A percentile compares a stretch with the other conserved stretches of the same genome.
phyloP scores from a whole-genome alignment of 2,888 invertebrate genomes.

The Erebia epiphron region DNA sequence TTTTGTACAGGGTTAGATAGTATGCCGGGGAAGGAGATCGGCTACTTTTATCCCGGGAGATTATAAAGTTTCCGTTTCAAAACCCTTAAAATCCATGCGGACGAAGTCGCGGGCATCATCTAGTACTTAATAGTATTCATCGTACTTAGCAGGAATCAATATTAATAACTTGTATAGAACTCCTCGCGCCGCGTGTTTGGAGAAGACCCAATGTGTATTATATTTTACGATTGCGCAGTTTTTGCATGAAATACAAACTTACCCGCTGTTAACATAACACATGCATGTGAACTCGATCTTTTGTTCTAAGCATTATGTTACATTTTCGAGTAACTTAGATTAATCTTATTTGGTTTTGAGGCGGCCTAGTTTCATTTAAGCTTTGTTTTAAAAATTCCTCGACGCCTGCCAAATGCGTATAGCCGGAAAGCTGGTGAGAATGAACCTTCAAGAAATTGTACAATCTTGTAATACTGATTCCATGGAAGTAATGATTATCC shows the following conservation, averaged over 20 bases:
- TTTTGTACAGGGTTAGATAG: no score
- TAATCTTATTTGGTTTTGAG: conserved; percentile 34
- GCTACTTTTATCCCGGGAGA: no score
- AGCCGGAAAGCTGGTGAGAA: conserved; percentile 29
- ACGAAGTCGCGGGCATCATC: no score
- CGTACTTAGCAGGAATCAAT: no score
- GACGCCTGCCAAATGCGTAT: conserved; percentile 61
- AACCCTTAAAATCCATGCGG: no score
- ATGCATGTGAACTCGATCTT: conserved; percentile 22
- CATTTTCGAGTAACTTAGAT: conserved; percentile 29
- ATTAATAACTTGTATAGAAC: not conserved
- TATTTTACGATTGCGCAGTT: conserved; percentile 46
- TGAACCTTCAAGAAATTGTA: not conserved
- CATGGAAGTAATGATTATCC: no score
- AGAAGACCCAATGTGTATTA: conserved; percentile 48
- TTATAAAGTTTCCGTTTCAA: no score
- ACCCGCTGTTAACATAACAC: conserved; percentile 5
- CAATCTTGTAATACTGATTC: no score
- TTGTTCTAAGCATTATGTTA: conserved; percentile 26
- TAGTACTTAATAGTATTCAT: no score
- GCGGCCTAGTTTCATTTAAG: conserved; percentile 48
- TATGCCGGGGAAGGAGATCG: no score
- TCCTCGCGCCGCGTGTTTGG: conserved; percentile 38
- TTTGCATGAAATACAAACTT: conserved; percentile 42
- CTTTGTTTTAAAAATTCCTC: conserved; percentile 65